Base-by-base conservation (phyloP, 2,888 invertebrate genomes). In the Zele albiditarsus region DNA sequence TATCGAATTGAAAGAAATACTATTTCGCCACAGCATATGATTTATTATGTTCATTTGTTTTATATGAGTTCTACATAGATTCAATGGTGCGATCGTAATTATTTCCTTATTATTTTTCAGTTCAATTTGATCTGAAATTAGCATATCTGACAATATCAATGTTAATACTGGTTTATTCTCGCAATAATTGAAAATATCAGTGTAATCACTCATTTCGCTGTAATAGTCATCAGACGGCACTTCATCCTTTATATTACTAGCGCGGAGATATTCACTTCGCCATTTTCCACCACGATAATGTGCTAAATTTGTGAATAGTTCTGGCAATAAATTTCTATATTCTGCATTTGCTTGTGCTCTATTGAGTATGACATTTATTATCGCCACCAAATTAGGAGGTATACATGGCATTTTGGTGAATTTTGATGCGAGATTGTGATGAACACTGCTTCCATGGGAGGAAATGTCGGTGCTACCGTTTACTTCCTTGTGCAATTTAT, bases 11-110 rank as follows among this genome's bases (percentile, higher is more conserved):
- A 93, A 81, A 0, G 91, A 90, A 0, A 90, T 90, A 66, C 92
- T 90, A 84, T 94, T 94, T 74, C 91, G 91, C 94, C 94, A 94
- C 6, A 94, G 80, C 14, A 91, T 87, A 77, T 91, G 90, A 78
- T 91, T 90, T 20, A 94, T 81, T 4, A 86, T 87, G 46, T 86
- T 88, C 49, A 93, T 85, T 77, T 92, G 92, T 23, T 86, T 82
- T 0, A 91, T 90, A 79, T 91, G 90, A 27, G 90, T 88, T 16
- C 86, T 87, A 77, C 91, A 91, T 63, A 91, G 90, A 53, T 91
- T 91, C 65, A 94, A 88, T 2, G 84, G 81, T 2, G 92, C 90
- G 1, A 91, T 90, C 0, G 81, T 77, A 10, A 86, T 80, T 71
- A 86, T 80, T 8, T 14, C 14, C 4, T 77, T 78, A 3, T 78